Evolutionary conservation across 1,140 invertebrate genomes (phyloP).

Genomic region (Lasaia peninsularis): DNA sequence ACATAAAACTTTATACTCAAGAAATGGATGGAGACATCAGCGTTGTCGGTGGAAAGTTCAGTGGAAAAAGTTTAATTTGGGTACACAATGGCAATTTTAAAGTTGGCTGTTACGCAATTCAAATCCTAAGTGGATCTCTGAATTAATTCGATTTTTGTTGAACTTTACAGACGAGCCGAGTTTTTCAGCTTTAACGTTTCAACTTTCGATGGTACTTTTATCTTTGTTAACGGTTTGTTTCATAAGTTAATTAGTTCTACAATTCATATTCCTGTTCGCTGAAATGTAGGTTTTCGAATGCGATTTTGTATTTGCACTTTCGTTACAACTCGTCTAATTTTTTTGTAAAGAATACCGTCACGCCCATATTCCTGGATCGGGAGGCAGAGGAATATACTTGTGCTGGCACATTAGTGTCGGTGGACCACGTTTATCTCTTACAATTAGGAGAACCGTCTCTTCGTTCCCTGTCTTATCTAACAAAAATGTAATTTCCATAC

Average conservation of each 20-base stretch:
- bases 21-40: constrained; percentile 16
- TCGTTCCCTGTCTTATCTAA: too few relatives aligned
- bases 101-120: constrained; percentile 28
- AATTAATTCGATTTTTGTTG: constrained; percentile 21
- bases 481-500: too few relatives aligned
- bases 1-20: constrained; percentile 16
- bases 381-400: too few relatives aligned
- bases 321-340: too few relatives aligned
- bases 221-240: constrained; percentile 17
- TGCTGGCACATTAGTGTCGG: too few relatives aligned
- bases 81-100: constrained; percentile 27
- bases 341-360: too few relatives aligned
- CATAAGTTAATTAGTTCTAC: constrained; percentile 18
- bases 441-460: too few relatives aligned
- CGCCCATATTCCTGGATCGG: too few relatives aligned
- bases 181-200: constrained; percentile 18
- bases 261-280: background rate
- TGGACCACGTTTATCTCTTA: too few relatives aligned
- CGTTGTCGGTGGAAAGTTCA: constrained; percentile 17
- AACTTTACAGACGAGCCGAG: constrained; percentile 18
- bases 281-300: constrained; percentile 33
- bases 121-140: constrained; percentile 27
- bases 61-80: constrained; percentile 24
- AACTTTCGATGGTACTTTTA: constrained; percentile 21
- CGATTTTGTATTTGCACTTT: constrained; percentile 11